A percentile compares a stretch with the other conserved stretches of the same genome.
phyloP scores from a whole-genome alignment of 2,797 vertebrate species.

The Pantherophis alleghaniensis region DNA sequence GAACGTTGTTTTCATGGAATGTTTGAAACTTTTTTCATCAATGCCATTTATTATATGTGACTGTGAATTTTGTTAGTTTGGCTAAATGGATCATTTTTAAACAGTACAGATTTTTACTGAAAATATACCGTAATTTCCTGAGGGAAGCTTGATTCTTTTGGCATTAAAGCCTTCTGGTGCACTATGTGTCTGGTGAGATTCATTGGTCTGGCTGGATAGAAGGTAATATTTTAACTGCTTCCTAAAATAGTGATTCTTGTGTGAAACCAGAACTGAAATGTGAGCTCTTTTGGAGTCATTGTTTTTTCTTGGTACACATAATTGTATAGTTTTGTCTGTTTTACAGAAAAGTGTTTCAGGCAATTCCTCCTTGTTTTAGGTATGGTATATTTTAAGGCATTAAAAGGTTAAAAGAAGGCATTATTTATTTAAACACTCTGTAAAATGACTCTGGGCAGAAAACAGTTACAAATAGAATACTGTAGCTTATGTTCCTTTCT shows the following conservation, averaged over 20 bases:
- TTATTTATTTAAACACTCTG: neutral
- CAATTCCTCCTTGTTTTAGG: neutral
- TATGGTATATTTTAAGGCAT: neutral
- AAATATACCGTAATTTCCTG: neutral
- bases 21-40: neutral
- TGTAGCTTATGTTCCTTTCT: neutral
- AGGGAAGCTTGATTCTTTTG: neutral
- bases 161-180: neutral
- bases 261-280: neutral
- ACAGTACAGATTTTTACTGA: neutral
- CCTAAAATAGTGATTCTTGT: neutral
- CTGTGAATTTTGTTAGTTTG: neutral
- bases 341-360: neutral
- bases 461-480: neutral
- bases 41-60: neutral
- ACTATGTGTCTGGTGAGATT: neutral
- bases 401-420: neutral
- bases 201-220: neutral
- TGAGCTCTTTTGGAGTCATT: neutral
- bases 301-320: neutral
- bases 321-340: neutral
- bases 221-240: neutral
- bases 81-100: neutral
- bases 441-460: neutral
- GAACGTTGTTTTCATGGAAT: neutral